Evolutionary conservation across 2,797 vertebrate species (phyloP), one percentile per base, ranked within the genome.

Genomic region (Pseudomugil gertrudae): DNA sequence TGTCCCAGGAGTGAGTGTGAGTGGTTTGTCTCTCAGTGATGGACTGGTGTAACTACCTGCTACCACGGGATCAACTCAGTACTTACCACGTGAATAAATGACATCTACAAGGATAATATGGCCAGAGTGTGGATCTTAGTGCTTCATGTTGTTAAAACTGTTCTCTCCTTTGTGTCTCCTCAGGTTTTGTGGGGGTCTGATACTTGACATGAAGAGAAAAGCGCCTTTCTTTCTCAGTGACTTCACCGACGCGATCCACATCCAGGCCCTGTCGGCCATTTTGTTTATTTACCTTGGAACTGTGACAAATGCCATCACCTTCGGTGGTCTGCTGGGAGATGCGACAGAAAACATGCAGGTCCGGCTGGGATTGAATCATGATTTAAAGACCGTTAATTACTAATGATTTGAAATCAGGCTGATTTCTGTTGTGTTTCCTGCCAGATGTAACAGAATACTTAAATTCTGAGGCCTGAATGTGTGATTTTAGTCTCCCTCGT

Each of bases 271-370:
- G 77, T 99, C 98, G 21, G 92, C 97, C 82, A 95, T 96, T 74
- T 92, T 99, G 74, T 99, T 99, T 81, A 99, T 99, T 84, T 99
- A 99, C 90, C 86, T 99, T 92, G 98, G 95, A 80, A 99, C 98
- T 0, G 97, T 99, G 71, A 99, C 97, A 27, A 99, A 99, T 0
- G 98, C 98, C 71, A 99, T 99, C 94, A 99, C 98, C 19, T 99
- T 99, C 1, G 98, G 97, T 40, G 98, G 98, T 17, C 90, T 99
- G 82, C 94, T 99, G 38, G 98, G 98, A 8, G 98, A 99, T 1
- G 98, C 98, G 24, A 99, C 98, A 0, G 96, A 99, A 0, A 99
- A 98, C 93, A 99, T 99, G 98, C 98, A 99, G 97, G 98, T 99
- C 48, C 71, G 94, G 63, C 23, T 6, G 11, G 43, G 26, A n/a